These are phyloP conservation scores for Aphelenchoides besseyi DNA, from an alignment of 1,140 invertebrate genomes.

Conservation along the genomic window DNA sequence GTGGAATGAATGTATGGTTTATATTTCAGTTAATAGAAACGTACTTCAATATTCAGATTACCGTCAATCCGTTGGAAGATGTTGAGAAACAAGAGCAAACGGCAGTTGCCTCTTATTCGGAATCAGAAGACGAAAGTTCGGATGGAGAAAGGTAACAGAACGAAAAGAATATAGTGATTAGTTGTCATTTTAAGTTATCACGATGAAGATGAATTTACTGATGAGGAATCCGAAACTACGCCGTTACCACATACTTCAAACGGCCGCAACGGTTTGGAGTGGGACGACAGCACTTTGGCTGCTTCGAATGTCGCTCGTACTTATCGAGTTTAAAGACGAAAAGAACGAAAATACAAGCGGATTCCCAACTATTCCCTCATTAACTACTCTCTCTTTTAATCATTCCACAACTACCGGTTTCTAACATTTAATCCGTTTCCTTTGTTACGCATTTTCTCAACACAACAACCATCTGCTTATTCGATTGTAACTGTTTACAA, in stretches of 20 bases:
- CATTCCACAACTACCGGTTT: slow-evolving; percentile 4
- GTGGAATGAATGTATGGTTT: slow-evolving; percentile 60
- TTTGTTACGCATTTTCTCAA: neutral
- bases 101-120: slow-evolving; percentile 40
- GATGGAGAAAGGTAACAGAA: slow-evolving; percentile 38
- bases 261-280: slow-evolving; percentile 51
- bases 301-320: slow-evolving; percentile 9
- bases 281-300: slow-evolving; percentile 46
- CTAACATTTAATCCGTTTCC: neutral
- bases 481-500: neutral
- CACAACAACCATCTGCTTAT: neutral
- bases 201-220: slow-evolving; percentile 50
- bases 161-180: neutral
- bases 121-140: slow-evolving; percentile 53
- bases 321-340: slow-evolving; percentile 13
- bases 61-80: slow-evolving; percentile 62
- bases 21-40: neutral
- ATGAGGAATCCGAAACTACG: slow-evolving; percentile 42
- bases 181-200: slow-evolving; percentile 47
- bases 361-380: neutral
- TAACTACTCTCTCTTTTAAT: neutral
- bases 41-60: slow-evolving; percentile 37
- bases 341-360: neutral
- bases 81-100: slow-evolving; percentile 43
- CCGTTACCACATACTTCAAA: slow-evolving; percentile 44